phyloP scores from a whole-genome alignment of 2,797 vertebrate genomes.

The Sitta carolinensis region DNA sequence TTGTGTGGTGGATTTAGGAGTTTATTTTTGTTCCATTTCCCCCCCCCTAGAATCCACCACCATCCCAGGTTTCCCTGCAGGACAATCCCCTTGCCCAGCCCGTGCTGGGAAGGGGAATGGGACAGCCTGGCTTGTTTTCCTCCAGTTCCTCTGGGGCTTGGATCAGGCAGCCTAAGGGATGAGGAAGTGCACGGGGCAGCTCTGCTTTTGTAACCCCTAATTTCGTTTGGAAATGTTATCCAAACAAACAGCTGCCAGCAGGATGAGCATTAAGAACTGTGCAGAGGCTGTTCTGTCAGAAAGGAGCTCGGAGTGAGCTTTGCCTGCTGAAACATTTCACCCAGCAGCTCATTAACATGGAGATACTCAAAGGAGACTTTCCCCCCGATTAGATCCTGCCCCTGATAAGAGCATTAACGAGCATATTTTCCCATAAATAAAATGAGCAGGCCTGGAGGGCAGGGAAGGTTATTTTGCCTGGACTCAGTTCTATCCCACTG shows the following conservation, averaged over 20 bases:
- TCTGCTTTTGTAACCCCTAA: background rate
- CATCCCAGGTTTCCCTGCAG: background rate
- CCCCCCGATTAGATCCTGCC: constrained; percentile 31
- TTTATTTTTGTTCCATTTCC: background rate
- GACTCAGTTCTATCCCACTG: background rate
- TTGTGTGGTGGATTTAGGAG: background rate
- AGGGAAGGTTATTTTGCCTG: constrained; percentile 44
- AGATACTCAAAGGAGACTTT: constrained; percentile 12
- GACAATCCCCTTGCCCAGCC: background rate
- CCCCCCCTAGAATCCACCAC: background rate
- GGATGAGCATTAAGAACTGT: constrained; percentile 8
- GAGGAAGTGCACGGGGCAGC: background rate
- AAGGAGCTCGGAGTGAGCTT: background rate
- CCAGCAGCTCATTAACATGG: constrained; percentile 32
- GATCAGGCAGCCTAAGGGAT: background rate
- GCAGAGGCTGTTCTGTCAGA: constrained; percentile 16
- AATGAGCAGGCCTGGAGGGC: constrained; percentile 20
- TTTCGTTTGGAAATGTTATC: constrained; percentile 30
- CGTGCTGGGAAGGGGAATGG: background rate
- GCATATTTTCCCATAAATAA: constrained; percentile 52
- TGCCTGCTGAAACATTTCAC: constrained; percentile 48
- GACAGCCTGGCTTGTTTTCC: background rate
- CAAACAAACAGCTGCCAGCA: constrained; percentile 41
- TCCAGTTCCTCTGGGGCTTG: background rate
- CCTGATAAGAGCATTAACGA: constrained; percentile 48